Conservation (phyloP, 2,797 vertebrate genomes). For the Pantherophis vulpinus region DNA sequence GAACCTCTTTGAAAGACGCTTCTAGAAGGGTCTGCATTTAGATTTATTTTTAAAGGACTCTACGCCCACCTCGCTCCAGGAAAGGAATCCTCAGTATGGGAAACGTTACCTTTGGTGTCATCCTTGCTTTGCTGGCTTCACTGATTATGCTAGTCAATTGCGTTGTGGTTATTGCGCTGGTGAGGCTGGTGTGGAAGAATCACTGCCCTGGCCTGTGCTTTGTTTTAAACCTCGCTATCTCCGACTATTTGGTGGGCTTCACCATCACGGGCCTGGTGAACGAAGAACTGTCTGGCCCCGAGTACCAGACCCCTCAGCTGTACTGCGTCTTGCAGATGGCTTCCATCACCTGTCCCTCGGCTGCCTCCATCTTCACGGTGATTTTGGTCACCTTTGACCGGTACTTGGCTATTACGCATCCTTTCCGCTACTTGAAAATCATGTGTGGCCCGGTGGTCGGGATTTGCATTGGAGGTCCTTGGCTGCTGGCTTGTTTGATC, state of each 20-base stretch:
- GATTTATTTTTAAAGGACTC: neutral
- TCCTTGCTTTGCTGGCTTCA: slow-evolving; percentile 76
- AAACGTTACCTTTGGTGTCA: slow-evolving; percentile 65
- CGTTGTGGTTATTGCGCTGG: slow-evolving; percentile 74
- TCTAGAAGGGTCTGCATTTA: neutral
- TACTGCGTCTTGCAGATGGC: slow-evolving; percentile 83
- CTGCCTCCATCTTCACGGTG: slow-evolving; percentile 88
- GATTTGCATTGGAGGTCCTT: slow-evolving; percentile 71
- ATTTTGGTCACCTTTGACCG: slow-evolving; percentile 87
- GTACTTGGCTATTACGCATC: slow-evolving; percentile 86
- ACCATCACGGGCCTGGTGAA: slow-evolving; percentile 78
- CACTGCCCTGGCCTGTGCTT: slow-evolving; percentile 81
- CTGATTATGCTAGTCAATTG: slow-evolving; percentile 83
- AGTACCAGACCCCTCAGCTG: slow-evolving; percentile 56
- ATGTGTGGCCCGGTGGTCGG: slow-evolving; percentile 68
- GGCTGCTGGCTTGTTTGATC: slow-evolving; percentile 74
- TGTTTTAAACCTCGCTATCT: slow-evolving; percentile 85
- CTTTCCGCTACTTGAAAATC: slow-evolving; percentile 80
- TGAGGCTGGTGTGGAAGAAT: slow-evolving; percentile 77
- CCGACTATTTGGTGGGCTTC: slow-evolving; percentile 82
- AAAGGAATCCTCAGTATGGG: slow-evolving; percentile 9
- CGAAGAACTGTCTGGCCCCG: slow-evolving; percentile 70
- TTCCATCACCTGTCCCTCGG: slow-evolving; percentile 78
- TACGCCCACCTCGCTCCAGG: neutral
- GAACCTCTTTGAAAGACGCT: too few relatives aligned